phyloP scores from a whole-genome alignment of 1,140 invertebrate species.

The Lordiphosa clarofinis region DNA sequence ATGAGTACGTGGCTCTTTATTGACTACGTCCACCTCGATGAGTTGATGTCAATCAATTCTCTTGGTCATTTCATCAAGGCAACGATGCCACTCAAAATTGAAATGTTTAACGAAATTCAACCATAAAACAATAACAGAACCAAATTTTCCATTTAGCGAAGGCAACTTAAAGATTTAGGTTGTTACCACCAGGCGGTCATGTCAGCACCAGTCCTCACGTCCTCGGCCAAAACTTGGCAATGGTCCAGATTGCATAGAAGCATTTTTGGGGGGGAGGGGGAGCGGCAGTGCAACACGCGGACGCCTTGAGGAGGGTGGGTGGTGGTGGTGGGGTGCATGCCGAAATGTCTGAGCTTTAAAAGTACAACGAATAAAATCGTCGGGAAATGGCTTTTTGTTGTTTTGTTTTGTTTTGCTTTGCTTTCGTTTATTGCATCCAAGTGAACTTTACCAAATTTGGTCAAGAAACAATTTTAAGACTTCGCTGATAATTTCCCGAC shows the following conservation, averaged over 20 bases:
- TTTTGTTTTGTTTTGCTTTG: conserved; percentile 55
- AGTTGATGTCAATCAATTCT: conserved; percentile 8
- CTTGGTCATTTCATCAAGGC: conserved; percentile 5
- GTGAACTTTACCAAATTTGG: conserved; percentile 65
- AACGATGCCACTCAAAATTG: conserved; percentile 1
- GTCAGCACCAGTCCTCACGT: conserved; percentile 26
- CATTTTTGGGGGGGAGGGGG: conserved; percentile 14
- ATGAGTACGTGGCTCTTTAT: no score
- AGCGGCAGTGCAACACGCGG: conserved; percentile 33
- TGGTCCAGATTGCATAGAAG: conserved; percentile 46
- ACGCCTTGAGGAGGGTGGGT: background rate
- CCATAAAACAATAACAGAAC: conserved; percentile 5
- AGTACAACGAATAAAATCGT: conserved; percentile 44
- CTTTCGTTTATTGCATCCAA: conserved; percentile 58
- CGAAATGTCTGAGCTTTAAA: conserved; percentile 61
- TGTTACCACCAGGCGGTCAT: conserved; percentile 27
- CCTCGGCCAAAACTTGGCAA: conserved; percentile 51
- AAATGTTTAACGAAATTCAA: conserved; percentile 11
- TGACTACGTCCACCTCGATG: no score
- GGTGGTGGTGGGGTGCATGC: conserved; percentile 32
- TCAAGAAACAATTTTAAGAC: conserved; percentile 26
- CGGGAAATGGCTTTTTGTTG: conserved; percentile 57
- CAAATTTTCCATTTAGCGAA: conserved; percentile 11
- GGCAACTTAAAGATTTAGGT: conserved; percentile 3
- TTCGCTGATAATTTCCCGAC: conserved; percentile 26